Conservation (phyloP, 1,140 invertebrate genomes). For the Proctacanthus coquilletti region DNA sequence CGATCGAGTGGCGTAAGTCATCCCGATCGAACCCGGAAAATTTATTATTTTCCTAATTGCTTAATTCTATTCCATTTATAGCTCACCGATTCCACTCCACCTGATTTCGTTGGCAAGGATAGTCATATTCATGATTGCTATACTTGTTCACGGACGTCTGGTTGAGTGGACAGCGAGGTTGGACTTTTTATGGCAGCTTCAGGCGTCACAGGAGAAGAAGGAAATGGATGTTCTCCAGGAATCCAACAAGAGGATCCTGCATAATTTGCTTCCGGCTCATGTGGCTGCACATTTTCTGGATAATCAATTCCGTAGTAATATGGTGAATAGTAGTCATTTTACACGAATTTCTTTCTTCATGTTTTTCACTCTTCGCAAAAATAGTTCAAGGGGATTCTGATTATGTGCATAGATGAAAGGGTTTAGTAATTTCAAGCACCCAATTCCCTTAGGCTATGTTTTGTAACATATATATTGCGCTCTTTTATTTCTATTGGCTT, state of each 20-base stretch:
- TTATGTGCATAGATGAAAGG: too few relatives aligned
- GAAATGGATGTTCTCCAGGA: constrained; percentile 83
- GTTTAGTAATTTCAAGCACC: not conserved
- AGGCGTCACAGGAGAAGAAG: constrained; percentile 74
- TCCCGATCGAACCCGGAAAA: not conserved
- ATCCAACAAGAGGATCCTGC: constrained; percentile 75
- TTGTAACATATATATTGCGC: too few relatives aligned
- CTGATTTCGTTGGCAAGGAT: constrained; percentile 52
- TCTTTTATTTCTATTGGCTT: too few relatives aligned
- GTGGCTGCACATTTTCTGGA: constrained; percentile 82
- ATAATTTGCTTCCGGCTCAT: constrained; percentile 83
- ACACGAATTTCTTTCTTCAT: too few relatives aligned
- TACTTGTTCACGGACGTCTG: constrained; percentile 66
- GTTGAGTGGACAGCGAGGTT: constrained; percentile 72
- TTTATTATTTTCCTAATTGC: constrained; percentile 2
- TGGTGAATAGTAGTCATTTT: constrained; percentile 44
- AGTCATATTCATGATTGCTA: constrained; percentile 62
- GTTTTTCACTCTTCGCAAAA: too few relatives aligned
- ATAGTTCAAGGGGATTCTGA: too few relatives aligned
- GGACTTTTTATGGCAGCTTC: constrained; percentile 75
- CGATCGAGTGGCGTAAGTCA: constrained; percentile 38
- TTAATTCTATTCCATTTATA: constrained; percentile 12
- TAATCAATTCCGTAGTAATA: constrained; percentile 73
- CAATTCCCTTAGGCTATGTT: constrained; percentile 5
- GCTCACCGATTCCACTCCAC: constrained; percentile 44